These are phyloP conservation scores for Lucinisca nassula DNA, from an alignment of 2,888 invertebrate species.

Conservation along the genomic window DNA sequence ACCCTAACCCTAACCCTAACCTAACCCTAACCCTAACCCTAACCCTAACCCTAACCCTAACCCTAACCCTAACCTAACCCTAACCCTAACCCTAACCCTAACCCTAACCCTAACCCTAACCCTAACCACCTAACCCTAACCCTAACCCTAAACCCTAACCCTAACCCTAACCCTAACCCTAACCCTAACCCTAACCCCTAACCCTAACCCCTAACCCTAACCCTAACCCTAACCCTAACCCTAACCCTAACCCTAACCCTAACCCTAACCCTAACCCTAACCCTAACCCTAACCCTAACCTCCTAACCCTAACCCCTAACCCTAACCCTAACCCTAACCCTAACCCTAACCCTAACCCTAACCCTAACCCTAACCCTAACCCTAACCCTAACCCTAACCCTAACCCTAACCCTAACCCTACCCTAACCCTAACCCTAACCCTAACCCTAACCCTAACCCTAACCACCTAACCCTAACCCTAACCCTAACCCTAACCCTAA, in stretches of 20 bases:
- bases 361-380: slow-evolving; percentile 39
- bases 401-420: too few species aligned
- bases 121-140: too few species aligned
- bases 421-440: slow-evolving; percentile 2
- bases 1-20: too few species aligned
- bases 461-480: too few species aligned
- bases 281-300: slow-evolving; percentile 34
- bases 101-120: slow-evolving; percentile 65
- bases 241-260: slow-evolving; percentile 44
- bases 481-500: not conserved
- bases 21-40: slow-evolving; percentile 38
- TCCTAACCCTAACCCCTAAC: slow-evolving; percentile 28
- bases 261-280: slow-evolving; percentile 24
- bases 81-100: slow-evolving; percentile 67
- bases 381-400: slow-evolving; percentile 26
- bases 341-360: slow-evolving; percentile 4
- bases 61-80: too few species aligned
- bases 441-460: slow-evolving; percentile 8
- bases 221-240: slow-evolving; percentile 59
- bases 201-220: too few species aligned
- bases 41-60: slow-evolving; percentile 10
- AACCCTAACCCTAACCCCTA: too few species aligned
- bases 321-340: slow-evolving; percentile 31
- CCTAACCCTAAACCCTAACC: slow-evolving; percentile 62
- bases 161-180: slow-evolving; percentile 37